Percentiles rank a stretch among this genome's conserved stretches.
Conservation (phyloP, 2,888 invertebrate species). For the Microctonus hyperodae region DNA sequence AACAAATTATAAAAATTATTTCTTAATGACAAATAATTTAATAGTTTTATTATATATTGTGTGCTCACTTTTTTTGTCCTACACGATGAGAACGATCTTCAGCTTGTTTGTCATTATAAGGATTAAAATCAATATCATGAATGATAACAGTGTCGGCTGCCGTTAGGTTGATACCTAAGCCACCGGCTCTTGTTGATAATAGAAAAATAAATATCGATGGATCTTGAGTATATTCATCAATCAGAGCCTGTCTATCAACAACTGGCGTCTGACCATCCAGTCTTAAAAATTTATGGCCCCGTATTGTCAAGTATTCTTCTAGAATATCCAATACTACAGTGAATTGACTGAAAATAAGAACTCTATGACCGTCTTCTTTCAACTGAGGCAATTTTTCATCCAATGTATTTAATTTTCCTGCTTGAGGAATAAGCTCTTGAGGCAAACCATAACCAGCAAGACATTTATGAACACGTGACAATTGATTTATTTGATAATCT, state of each 20-base stretch:
- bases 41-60: not conserved
- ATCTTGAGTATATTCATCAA: constrained; percentile 86
- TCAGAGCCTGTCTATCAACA: constrained; percentile 83
- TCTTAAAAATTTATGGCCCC: constrained; percentile 77
- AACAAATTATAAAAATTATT: not conserved
- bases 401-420: constrained; percentile 86
- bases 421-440: constrained; percentile 75
- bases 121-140: constrained; percentile 98
- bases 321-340: constrained; percentile 93
- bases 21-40: not conserved
- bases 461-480: constrained; percentile 75
- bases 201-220: constrained; percentile 86
- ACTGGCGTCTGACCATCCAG: constrained; percentile 93
- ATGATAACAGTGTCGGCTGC: constrained; percentile 95
- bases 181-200: constrained; percentile 92
- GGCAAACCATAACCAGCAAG: constrained; percentile 72
- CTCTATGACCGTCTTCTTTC: constrained; percentile 78
- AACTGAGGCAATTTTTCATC: constrained; percentile 80
- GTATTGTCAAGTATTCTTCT: constrained; percentile 83
- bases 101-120: constrained; percentile 98
- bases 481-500: constrained; percentile 89
- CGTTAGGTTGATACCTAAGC: constrained; percentile 93
- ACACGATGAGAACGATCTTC: constrained; percentile 82
- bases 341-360: constrained; percentile 96
- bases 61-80: constrained; percentile 67